These are phyloP conservation scores for Hedychridium roseum DNA, from an alignment of 2,888 invertebrate species.

Conservation along the genomic window DNA sequence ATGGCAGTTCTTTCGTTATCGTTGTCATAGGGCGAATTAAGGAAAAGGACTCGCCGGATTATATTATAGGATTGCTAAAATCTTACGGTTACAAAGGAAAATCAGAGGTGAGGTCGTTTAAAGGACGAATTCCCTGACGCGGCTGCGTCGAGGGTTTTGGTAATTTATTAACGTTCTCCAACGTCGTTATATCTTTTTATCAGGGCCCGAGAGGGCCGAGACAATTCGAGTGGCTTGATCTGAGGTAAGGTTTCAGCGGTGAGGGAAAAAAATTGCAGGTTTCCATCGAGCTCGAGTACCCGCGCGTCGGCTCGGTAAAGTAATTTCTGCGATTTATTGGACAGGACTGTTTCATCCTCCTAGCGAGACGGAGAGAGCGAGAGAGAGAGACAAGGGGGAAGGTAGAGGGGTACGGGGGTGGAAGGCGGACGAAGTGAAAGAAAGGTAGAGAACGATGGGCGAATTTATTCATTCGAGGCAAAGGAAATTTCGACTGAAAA, in stretches of 20 bases:
- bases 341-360: conserved; percentile 4
- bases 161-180: not conserved
- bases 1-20: too few species aligned
- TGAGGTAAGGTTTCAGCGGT: not conserved
- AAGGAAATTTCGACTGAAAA: conserved; percentile 41
- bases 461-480: conserved; percentile 46
- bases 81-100: too few species aligned
- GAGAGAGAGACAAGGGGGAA: not conserved
- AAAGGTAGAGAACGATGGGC: too few species aligned
- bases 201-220: not conserved
- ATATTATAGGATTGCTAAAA: too few species aligned
- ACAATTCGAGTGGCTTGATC: not conserved
- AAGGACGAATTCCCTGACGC: too few species aligned
- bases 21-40: too few species aligned
- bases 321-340: conserved; percentile 32
- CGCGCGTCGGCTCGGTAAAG: conserved; percentile 11
- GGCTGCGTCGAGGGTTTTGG: too few species aligned
- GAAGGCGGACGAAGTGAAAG: conserved; percentile 19
- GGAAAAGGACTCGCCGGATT: too few species aligned
- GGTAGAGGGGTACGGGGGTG: conserved; percentile 6
- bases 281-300: conserved; percentile 3
- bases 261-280: not conserved
- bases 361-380: not conserved
- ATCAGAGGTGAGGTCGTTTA: too few species aligned
- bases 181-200: not conserved